Base-by-base conservation (phyloP, 37 sponge, comb jelly and placozoan genomes). In the Haliclona indistincta region DNA sequence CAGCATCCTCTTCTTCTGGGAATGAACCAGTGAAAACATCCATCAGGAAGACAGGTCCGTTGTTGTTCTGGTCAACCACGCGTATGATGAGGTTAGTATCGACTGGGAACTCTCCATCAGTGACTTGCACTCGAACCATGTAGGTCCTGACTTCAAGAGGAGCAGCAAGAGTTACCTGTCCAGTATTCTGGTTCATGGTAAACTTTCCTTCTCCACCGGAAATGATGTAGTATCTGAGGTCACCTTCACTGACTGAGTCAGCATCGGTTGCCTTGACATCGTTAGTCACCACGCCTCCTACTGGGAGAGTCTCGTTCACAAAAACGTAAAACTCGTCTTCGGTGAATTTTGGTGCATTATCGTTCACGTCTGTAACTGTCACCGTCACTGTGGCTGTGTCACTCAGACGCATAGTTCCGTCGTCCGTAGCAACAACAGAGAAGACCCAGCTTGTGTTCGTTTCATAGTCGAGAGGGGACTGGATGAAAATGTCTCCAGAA, bases 391-490 rank as follows among this genome's bases (percentile, higher is more conserved):
- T 72, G 4, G 64, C 32, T 39, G 43, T 73, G 52, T 69, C 78
- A 25, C 47, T 29, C 11, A 78, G 63, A 22, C 70, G 29, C n/a
- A n/a, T n/a, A 17, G 29, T 43, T 0, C 71, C 93, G 1, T 69
- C 58, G 43, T 92, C 89, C 10, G 37, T 55, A 11, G 89, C 89
- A 2, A 73, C 62, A 13, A 84, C 85, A 56, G 56, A 60, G 11
- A 92, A 56, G 1, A 26, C 63, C 66, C 84, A 84, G 23, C 33
- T 29, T 20, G 49, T 73, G 19, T 42, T 29, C 7, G 35, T 64
- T 40, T 92, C 93, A 76, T 70, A 88, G 49, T 92, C 93, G 1
- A 92, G 54, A n/a, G 5, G 26, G 19, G 55, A 38, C 1, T 36
- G 22, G 6, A 84, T 25, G 8, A 23, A 38, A 3, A 92, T 79